Conservation (phyloP, 2,888 invertebrate species). For the Prosapia bicincta region DNA sequence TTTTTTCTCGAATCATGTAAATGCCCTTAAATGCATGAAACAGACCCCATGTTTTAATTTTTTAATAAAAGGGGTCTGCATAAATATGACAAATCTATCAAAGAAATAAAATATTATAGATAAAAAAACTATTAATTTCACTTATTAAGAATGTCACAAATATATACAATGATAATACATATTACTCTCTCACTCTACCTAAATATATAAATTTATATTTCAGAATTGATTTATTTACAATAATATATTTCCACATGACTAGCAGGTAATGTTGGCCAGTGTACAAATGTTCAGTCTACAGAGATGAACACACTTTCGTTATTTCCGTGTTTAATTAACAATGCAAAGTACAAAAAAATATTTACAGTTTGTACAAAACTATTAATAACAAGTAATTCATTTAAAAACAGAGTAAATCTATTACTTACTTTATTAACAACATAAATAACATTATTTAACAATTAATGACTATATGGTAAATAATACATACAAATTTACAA, state of each 20-base stretch:
- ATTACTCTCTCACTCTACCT: background rate
- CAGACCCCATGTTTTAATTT: background rate
- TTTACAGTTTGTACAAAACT: background rate
- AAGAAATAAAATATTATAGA: background rate
- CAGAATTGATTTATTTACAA: background rate
- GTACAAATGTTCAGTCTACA: background rate
- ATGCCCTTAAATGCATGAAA: background rate
- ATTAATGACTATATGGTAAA: background rate
- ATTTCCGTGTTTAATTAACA: background rate
- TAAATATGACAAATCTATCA: background rate
- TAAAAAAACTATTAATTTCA: background rate
- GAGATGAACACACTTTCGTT: background rate
- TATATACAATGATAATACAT: background rate
- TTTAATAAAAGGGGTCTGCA: background rate
- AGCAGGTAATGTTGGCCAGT: background rate
- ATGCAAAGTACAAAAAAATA: background rate
- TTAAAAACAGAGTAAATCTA: background rate
- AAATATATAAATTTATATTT: background rate
- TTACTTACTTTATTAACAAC: background rate
- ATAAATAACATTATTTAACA: background rate
- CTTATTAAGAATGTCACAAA: background rate
- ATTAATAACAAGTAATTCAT: background rate
- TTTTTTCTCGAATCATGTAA: background rate
- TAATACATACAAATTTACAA: background rate
- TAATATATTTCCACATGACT: background rate